These are phyloP conservation scores for Euzophera pinguis DNA, from an alignment of 2,888 invertebrate genomes.

Conservation along the genomic window DNA sequence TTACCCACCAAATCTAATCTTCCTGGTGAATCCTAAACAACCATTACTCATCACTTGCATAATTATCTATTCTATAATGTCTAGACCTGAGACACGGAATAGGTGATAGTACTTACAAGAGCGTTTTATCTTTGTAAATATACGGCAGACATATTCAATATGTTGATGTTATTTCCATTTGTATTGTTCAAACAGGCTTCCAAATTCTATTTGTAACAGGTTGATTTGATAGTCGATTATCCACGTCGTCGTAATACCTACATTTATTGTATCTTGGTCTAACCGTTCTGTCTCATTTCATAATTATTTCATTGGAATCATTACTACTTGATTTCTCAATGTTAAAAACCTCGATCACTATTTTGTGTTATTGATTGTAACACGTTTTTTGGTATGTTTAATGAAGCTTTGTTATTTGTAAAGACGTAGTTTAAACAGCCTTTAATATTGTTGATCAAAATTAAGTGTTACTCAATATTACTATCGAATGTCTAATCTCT, in stretches of 20 bases:
- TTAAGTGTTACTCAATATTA: too few species aligned
- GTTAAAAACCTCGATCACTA: too few species aligned
- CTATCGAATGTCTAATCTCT: too few species aligned
- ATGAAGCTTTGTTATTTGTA: too few species aligned
- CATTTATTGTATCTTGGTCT: not conserved
- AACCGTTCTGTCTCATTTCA: too few species aligned
- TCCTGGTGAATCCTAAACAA: not conserved
- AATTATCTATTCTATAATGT: not conserved
- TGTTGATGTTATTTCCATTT: slow-evolving; percentile 9
- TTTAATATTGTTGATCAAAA: too few species aligned
- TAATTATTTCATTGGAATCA: too few species aligned
- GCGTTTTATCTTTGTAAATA: slow-evolving; percentile 4
- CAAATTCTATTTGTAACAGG: slow-evolving; percentile 1
- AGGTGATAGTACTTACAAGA: too few species aligned
- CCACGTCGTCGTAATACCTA: not conserved
- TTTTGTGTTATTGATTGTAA: too few species aligned
- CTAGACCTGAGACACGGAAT: not conserved
- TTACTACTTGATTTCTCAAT: too few species aligned
- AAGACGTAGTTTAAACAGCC: too few species aligned
- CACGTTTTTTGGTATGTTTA: too few species aligned
- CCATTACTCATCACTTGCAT: not conserved
- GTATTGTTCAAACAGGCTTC: slow-evolving; percentile 6
- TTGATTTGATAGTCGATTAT: not conserved
- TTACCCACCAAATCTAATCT: not conserved
- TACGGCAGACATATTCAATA: slow-evolving; percentile 2